These are phyloP conservation scores for Dasysyrphus albostriatus DNA, from an alignment of 2,888 invertebrate species.

Conservation along the genomic window DNA sequence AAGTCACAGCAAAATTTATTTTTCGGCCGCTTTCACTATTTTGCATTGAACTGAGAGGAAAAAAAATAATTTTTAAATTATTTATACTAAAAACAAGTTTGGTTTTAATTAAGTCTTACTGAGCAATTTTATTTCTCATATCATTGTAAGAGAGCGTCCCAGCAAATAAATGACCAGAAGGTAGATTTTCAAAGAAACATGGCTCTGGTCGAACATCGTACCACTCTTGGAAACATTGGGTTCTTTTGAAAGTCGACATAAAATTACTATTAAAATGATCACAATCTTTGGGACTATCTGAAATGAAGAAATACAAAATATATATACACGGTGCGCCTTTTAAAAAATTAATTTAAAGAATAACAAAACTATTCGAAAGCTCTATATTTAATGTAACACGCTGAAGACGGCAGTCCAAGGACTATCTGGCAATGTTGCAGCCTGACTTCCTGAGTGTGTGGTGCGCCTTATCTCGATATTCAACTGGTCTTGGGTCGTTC, in stretches of 20 bases:
- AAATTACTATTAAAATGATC: conserved; percentile 95
- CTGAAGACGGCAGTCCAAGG: too few species aligned
- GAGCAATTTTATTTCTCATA: conserved; percentile 95
- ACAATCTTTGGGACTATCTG: conserved; percentile 87
- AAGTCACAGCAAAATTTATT: conserved; percentile 95
- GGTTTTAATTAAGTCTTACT: conserved; percentile 86
- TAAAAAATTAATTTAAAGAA: too few species aligned
- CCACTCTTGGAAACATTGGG: conserved; percentile 96
- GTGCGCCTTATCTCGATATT: too few species aligned
- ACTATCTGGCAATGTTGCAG: too few species aligned
- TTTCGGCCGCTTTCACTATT: conserved; percentile 96
- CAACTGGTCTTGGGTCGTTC: too few species aligned
- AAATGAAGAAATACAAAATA: neutral
- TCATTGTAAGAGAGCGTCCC: conserved; percentile 97
- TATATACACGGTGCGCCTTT: too few species aligned
- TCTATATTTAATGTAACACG: too few species aligned
- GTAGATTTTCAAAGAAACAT: conserved; percentile 88
- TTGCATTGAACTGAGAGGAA: conserved; percentile 92
- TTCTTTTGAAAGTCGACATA: conserved; percentile 92
- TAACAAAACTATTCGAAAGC: too few species aligned
- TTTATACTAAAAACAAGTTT: neutral
- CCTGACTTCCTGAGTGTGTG: too few species aligned
- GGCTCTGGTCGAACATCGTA: conserved; percentile 86
- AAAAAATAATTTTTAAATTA: neutral
- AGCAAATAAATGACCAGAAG: conserved; percentile 95